Conservation (phyloP, 1,140 invertebrate genomes). For the Sipha flava region DNA sequence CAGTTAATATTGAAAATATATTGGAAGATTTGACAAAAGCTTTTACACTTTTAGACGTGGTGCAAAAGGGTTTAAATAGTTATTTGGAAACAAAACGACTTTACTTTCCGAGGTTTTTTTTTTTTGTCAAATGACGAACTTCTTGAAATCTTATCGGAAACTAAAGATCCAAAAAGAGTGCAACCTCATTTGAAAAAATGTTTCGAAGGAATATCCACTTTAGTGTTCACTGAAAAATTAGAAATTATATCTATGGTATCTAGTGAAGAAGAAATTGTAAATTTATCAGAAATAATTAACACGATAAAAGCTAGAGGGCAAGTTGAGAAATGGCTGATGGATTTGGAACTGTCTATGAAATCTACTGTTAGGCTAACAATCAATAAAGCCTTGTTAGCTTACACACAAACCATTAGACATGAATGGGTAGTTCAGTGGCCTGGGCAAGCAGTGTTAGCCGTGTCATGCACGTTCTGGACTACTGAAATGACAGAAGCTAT, state of each 20-base stretch:
- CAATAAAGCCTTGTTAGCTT: conserved; percentile 54
- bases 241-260: conserved; percentile 87
- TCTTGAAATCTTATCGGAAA: conserved; percentile 91
- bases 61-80: conserved; percentile 85
- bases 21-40: conserved; percentile 82
- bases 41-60: conserved; percentile 73
- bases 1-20: conserved; percentile 88
- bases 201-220: conserved; percentile 81
- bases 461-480: conserved; percentile 85
- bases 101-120: conserved; percentile 92
- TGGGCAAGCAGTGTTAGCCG: conserved; percentile 78
- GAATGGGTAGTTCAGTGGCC: conserved; percentile 82
- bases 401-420: conserved; percentile 54
- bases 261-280: conserved; percentile 77
- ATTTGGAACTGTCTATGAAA: conserved; percentile 86
- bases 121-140: conserved; percentile 95
- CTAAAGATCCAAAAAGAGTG: conserved; percentile 86
- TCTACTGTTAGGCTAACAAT: conserved; percentile 59
- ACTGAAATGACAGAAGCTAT: conserved; percentile 67
- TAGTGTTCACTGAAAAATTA: conserved; percentile 72
- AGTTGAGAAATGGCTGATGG: conserved; percentile 93
- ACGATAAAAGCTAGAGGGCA: conserved; percentile 80
- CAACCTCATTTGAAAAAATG: conserved; percentile 96
- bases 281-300: conserved; percentile 68
- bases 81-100: conserved; percentile 93